Evolutionary conservation across 2,888 invertebrate genomes (phyloP).

Genomic region (Ceriagrion tenellum): DNA sequence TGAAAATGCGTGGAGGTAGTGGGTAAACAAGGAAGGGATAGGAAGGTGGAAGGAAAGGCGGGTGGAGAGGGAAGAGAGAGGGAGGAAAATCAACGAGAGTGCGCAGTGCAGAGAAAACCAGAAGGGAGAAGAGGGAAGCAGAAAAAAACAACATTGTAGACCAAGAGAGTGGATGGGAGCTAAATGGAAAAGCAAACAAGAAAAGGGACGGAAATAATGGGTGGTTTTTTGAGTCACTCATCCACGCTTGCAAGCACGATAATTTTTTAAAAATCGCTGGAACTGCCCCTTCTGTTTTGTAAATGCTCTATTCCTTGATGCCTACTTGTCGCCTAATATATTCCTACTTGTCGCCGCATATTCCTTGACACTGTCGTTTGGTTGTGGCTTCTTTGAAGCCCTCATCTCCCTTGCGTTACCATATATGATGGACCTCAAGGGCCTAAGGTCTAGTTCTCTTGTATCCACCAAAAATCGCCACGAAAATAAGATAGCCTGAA

Average conservation of each 20-base stretch:
- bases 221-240: not conserved
- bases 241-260: not conserved
- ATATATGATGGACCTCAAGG: too few species aligned
- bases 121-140: not conserved
- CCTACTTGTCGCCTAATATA: too few species aligned
- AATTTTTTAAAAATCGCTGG: not conserved
- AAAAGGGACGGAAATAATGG: not conserved
- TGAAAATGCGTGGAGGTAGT: not conserved
- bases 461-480: too few species aligned
- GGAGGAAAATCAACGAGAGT: not conserved
- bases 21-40: too few species aligned
- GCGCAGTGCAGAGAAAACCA: not conserved
- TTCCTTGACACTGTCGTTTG: too few species aligned
- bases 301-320: not conserved
- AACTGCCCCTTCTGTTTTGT: not conserved
- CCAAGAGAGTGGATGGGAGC: not conserved
- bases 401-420: too few species aligned
- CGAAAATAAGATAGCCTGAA: too few species aligned
- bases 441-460: too few species aligned
- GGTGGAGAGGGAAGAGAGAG: not conserved
- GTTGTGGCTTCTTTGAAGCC: too few species aligned
- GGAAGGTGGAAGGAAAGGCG: not conserved
- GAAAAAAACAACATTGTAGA: not conserved
- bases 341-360: too few species aligned
- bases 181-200: conserved; percentile 16